These are phyloP conservation scores for Picus viridis DNA, from an alignment of 2,797 vertebrate species.

Conservation along the genomic window DNA sequence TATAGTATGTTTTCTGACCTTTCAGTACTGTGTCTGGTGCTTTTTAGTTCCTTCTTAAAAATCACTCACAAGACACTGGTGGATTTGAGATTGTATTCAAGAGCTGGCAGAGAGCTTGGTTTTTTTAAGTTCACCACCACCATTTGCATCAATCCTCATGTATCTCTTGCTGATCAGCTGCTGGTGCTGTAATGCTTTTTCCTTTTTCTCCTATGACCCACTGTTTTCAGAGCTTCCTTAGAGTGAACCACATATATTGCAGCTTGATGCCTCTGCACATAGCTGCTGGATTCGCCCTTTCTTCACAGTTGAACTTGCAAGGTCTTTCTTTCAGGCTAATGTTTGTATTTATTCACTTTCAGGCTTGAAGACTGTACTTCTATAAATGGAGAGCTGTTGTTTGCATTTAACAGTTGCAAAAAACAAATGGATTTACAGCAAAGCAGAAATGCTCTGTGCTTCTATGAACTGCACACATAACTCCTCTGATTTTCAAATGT, in stretches of 20 bases:
- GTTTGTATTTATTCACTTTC: slow-evolving; percentile 1
- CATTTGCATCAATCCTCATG: not conserved
- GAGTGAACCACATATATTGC: not conserved
- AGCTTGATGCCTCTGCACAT: not conserved
- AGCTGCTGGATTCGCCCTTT: slow-evolving; percentile 27
- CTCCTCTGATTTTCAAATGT: not conserved
- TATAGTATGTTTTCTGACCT: slow-evolving; percentile 62
- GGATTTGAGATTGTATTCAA: not conserved
- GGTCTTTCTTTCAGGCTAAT: slow-evolving; percentile 16
- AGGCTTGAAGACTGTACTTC: not conserved
- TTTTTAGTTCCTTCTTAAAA: slow-evolving; percentile 46
- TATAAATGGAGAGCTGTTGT: not conserved
- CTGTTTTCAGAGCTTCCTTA: slow-evolving; percentile 46
- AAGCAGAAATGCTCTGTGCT: not conserved
- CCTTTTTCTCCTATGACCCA: slow-evolving; percentile 43
- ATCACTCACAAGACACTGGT: not conserved
- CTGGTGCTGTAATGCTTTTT: slow-evolving; percentile 37
- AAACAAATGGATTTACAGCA: not conserved
- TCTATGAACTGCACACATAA: not conserved
- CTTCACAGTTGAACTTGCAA: slow-evolving; percentile 53
- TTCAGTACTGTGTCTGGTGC: slow-evolving; percentile 29
- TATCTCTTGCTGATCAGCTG: slow-evolving; percentile 29
- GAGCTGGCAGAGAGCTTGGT: not conserved
- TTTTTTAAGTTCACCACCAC: not conserved
- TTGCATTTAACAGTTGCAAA: not conserved